phyloP scores from a whole-genome alignment of 2,113 vertebrate genomes.

The Thunnus maccoyii region DNA sequence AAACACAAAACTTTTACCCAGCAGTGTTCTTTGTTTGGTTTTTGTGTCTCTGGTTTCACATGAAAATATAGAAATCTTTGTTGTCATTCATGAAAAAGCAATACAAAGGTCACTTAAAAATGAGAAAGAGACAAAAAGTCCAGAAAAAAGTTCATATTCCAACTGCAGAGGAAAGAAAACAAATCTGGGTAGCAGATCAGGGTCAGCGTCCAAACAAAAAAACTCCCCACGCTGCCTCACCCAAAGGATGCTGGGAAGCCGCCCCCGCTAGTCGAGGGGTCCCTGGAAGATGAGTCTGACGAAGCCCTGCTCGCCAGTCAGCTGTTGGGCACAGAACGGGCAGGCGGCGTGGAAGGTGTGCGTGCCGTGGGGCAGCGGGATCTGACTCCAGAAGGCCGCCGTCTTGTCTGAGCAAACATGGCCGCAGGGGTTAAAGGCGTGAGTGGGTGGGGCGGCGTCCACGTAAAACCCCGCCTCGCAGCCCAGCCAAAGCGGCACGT shows the following conservation, averaged over 20 bases:
- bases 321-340: conserved; percentile 97
- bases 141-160: conserved; percentile 76
- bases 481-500: conserved; percentile 98
- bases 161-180: conserved; percentile 64
- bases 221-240: not conserved
- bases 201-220: conserved; percentile 14
- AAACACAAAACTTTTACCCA: conserved; percentile 66
- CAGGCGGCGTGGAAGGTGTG: conserved; percentile 99
- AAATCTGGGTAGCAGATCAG: conserved; percentile 21
- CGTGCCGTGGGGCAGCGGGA: conserved; percentile 97
- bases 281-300: conserved; percentile 99
- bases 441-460: conserved; percentile 96
- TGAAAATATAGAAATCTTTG: conserved; percentile 87
- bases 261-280: conserved; percentile 91
- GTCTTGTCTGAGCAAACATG: conserved; percentile 99
- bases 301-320: conserved; percentile 94
- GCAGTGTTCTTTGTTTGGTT: conserved; percentile 71
- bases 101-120: conserved; percentile 88
- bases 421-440: conserved; percentile 96
- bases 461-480: conserved; percentile 98
- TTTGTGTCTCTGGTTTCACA: conserved; percentile 78
- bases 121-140: conserved; percentile 68
- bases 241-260: conserved; percentile 47
- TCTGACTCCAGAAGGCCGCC: conserved; percentile 97
- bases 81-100: conserved; percentile 82